Base-by-base conservation (phyloP, 2,797 vertebrate genomes). In the Dromococcyx pavoninus region DNA sequence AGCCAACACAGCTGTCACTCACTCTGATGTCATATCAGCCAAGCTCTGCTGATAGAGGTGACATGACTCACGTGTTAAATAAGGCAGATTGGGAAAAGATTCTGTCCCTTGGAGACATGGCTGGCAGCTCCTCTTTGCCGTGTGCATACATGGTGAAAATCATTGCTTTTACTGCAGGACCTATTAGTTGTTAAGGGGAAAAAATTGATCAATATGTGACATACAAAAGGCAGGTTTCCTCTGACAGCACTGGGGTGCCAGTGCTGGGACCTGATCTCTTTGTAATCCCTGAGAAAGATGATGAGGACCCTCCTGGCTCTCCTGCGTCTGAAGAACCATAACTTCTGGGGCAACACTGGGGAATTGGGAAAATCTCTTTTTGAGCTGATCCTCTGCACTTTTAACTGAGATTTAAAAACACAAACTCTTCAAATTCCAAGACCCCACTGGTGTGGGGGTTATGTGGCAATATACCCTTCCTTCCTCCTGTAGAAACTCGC, bases 301-400 rank as follows among this genome's bases (percentile, higher is more conserved):
- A 6, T 15, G 56, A 19, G 35, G 30, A 74, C 8, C 5, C 7
- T 50, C 13, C 23, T 57, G 69, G 16, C 13, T 51, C 23, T 56
- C 39, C 61, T 37, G 12, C n/a, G 3, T 50, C 37, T 2, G 2
- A 70, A 30, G 10, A 44, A 7, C 0, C 0, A 0, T 17, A 37
- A 28, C n/a, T 76, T 62, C 60, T 53, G 6, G 18, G 17, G 32
- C 3, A 70, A 18, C 7, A 25, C 1, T 1, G 3, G 27, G 15
- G 2, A 86, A 71, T 2, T 56, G 14, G 3, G 4, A 54, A 64
- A 39, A 32, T n/a, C 12, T 80, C 53, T 24, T 53, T 37, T 54
- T 41, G 50, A 77, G 37, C 33, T 51, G 30, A 27, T 48, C 5
- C 13, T 10, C 7, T 77, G 71, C 2, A 25, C 67, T 83, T 71